Base-by-base conservation (phyloP, 2,113 vertebrate genomes). In the Hipposideros armiger region DNA sequence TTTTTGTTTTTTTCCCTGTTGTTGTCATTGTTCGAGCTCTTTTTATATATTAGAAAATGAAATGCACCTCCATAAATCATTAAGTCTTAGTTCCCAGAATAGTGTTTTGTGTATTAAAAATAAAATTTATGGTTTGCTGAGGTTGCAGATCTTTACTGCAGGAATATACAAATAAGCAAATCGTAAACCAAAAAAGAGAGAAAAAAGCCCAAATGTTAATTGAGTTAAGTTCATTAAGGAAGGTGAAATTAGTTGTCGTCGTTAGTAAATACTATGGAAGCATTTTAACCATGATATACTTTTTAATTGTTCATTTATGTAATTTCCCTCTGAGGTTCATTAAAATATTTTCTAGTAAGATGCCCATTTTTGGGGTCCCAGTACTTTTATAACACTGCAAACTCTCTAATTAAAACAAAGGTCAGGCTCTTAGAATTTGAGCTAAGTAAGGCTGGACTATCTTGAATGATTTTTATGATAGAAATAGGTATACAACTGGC, bases 121-220 rank as follows among this genome's bases (percentile, higher is more conserved):
- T 84, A 89, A 94, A 97, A 96, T 96, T 90, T 96, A 97, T 97
- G 26, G 60, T 91, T 95, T 97, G 97, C 95, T 97, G 93, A 96
- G n/a, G 17, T 73, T 90, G 97, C 95, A 95, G 0, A 60, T 96
- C 83, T 91, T 95, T 70, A 50, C 45, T 91, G 50, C 28, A 80
- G 42, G 96, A 94, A 93, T 42, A 90, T 26, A 90, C n/a, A 88
- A 92, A 80, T 94, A 96, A 97, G 82, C 92, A 95, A 72, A 94
- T 85, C 92, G 26, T 70, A 73, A 66, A 54, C 19, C 14, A 3
- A 82, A 64, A 58, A 47, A 30, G 16, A 56, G 3, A 56, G 56
- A 26, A 11, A 67, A 94, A 84, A 94, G 8, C 50, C 24, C 20
- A 92, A 95, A 96, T 95, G 86, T 58, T 87, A 93, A n/a, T 73